Base-by-base conservation (phyloP, 2,888 invertebrate genomes). In the Brachyptera risi region DNA sequence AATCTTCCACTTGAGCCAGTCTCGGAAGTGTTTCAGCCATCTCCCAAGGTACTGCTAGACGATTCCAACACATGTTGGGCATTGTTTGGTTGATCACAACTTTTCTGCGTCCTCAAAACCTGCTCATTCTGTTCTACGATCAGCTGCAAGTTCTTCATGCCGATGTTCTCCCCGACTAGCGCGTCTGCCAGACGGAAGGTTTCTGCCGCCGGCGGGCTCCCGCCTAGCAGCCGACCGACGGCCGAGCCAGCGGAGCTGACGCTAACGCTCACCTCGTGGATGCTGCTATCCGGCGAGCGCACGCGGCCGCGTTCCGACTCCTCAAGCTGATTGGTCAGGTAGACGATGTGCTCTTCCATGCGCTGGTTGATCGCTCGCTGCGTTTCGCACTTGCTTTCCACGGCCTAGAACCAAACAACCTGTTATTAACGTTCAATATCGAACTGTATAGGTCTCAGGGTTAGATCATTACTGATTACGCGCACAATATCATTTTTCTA, bases 131-230 rank as follows among this genome's bases (percentile, higher is more conserved):
- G 72, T 64, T 76, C 76, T 42, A 75, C 72, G 56, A 76, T 75
- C 19, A 80, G 83, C 71, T 84, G 85, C 51, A 85, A 73, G 73
- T 84, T 85, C 66, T 81, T 79, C 44, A 84, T 76, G 71, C 84
- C 84, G 26, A 64, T 44, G 42, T 31, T 40, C 23, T 63, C 58
- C 2, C 59, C 59, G 35, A n/a, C n/a, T 57, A 49, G 44, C 56
- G 44, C n/a, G 31, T 31, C 7, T 31, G 31, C 11, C 31, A 31
- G 63, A 21, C 66, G 60, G 13, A 66, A 56, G 9, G 66, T 65
- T 42, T 64, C 60, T n/a, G 66, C 64, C 11, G 66, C 49, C 2
- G 67, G 67, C 21, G 63, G 65, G 23, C 63, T 65, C 40, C 63
- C 61, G 9, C 63, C 61, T 49, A 56, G 56, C 4, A 61, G 61